Evolutionary conservation across 2,113 vertebrate genomes (phyloP).

Genomic region (Forbesichthys agassizii): DNA sequence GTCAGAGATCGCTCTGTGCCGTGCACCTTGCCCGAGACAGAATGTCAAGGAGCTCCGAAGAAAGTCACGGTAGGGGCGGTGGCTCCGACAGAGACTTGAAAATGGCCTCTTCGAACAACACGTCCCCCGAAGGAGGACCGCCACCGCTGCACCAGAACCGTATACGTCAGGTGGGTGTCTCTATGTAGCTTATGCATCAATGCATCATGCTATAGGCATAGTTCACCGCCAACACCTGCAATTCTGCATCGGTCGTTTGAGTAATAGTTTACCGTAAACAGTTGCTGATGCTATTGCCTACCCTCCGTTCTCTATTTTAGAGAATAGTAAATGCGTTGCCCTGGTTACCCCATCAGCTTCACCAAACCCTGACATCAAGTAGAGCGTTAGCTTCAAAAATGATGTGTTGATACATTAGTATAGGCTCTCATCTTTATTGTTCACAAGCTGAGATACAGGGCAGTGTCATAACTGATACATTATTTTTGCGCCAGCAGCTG

Average conservation of each 20-base stretch:
- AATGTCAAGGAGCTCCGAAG: conserved; percentile 72
- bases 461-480: conserved; percentile 1
- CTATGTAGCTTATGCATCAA: conserved; percentile 4
- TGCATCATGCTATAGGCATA: conserved; percentile 10
- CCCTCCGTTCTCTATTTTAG: neutral
- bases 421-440: conserved; percentile 25
- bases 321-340: conserved; percentile 68
- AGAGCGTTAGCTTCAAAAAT: neutral
- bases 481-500: conserved; percentile 8
- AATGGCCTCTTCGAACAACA: conserved; percentile 74
- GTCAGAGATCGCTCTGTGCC: conserved; percentile 27
- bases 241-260: conserved; percentile 27
- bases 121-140: conserved; percentile 70
- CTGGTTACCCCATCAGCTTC: conserved; percentile 30
- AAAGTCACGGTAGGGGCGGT: conserved; percentile 69
- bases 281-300: conserved; percentile 30
- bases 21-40: conserved; percentile 38
- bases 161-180: conserved; percentile 76
- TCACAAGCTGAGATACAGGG: neutral
- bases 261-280: conserved; percentile 29
- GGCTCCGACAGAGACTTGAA: conserved; percentile 72
- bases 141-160: conserved; percentile 72
- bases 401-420: neutral
- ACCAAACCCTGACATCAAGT: neutral
- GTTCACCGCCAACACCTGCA: conserved; percentile 22